Conservation (phyloP, 2,797 vertebrate species). For the Loriculus beryllinus region DNA sequence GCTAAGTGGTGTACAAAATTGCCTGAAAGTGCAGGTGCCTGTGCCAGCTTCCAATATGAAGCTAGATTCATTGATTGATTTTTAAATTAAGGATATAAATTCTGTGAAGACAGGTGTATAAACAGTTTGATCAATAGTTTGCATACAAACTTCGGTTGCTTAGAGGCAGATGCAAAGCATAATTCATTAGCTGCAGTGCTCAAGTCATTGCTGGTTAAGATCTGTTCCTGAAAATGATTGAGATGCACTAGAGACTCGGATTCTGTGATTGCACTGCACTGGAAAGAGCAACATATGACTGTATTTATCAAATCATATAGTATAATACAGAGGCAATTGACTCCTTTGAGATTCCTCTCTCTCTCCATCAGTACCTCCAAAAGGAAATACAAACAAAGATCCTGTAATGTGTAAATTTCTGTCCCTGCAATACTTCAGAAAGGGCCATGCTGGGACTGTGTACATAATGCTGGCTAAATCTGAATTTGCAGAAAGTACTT, state of each 20-base stretch:
- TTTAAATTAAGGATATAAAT: not conserved
- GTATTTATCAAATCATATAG: not conserved
- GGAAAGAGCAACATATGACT: not conserved
- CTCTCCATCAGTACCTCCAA: not conserved
- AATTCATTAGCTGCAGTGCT: not conserved
- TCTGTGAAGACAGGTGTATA: not conserved
- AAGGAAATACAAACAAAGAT: not conserved
- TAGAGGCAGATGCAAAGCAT: not conserved
- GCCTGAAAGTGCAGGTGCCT: not conserved
- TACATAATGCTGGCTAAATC: not conserved
- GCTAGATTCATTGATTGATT: not conserved
- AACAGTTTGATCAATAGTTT: not conserved
- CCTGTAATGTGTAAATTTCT: not conserved
- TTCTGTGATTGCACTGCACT: not conserved
- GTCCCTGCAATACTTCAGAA: not conserved
- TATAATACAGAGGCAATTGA: not conserved
- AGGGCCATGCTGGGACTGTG: not conserved
- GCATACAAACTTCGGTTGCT: not conserved
- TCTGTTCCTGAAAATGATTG: not conserved
- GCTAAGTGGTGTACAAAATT: not conserved
- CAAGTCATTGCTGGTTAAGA: not conserved
- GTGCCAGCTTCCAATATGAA: not conserved
- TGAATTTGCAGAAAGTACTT: not conserved
- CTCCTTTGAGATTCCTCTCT: not conserved
- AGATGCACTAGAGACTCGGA: not conserved